These are phyloP conservation scores for Pelecanus crispus DNA, from an alignment of 2,113 vertebrate species.

Conservation along the genomic window DNA sequence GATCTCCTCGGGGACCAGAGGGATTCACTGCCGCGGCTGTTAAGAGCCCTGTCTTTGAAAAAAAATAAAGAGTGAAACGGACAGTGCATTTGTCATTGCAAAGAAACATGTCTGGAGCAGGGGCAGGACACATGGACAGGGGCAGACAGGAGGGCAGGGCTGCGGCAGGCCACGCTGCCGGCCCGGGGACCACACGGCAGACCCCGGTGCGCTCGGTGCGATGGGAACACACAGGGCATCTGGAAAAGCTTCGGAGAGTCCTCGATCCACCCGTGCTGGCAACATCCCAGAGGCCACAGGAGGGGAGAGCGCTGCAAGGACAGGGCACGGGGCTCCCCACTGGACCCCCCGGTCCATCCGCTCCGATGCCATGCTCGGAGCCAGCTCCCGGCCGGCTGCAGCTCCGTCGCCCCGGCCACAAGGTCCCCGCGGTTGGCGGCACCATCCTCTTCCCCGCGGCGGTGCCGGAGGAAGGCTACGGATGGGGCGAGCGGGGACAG, in stretches of 20 bases:
- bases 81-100: background rate
- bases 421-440: fast-evolving
- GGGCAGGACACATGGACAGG: background rate
- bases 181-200: background rate
- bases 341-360: fast-evolving
- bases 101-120: fast-evolving
- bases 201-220: fast-evolving
- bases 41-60: background rate
- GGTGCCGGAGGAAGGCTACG: background rate
- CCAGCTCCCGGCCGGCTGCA: fast-evolving
- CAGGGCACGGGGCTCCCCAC: fast-evolving
- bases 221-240: background rate
- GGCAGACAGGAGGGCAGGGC: background rate
- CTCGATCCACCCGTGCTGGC: fast-evolving
- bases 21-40: fast-evolving
- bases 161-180: background rate
- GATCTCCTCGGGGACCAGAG: background rate
- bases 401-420: fast-evolving
- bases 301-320: fast-evolving
- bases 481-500: background rate
- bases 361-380: fast-evolving
- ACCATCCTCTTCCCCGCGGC: fast-evolving
- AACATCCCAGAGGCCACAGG: fast-evolving
- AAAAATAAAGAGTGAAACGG: background rate
- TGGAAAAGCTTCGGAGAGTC: background rate